Conservation (phyloP, 2,888 invertebrate genomes). For the Nemoura dubitans region DNA sequence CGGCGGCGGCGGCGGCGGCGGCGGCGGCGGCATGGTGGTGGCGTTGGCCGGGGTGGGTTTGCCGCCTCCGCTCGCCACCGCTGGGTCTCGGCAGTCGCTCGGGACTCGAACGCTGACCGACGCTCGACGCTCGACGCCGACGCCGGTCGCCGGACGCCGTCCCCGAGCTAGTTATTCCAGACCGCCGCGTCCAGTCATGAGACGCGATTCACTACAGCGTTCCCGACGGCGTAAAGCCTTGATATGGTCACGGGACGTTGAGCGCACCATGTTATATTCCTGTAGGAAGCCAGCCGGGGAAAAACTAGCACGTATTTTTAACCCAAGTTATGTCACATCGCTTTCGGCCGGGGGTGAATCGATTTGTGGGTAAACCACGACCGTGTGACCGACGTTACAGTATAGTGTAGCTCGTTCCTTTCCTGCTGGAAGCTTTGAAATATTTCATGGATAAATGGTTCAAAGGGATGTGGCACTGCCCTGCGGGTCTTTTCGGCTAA, state of each 20-base stretch:
- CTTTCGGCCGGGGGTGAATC: not conserved
- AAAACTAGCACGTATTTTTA: not conserved
- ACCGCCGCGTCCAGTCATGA: conserved; percentile 33
- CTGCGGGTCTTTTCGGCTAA: not conserved
- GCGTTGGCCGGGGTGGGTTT: not conserved
- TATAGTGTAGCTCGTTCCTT: not conserved
- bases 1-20: not conserved
- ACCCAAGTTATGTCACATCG: not conserved
- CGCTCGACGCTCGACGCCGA: not conserved
- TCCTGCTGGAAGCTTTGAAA: not conserved
- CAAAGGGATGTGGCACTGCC: not conserved
- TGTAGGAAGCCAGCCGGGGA: not conserved
- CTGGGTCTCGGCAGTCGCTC: not conserved
- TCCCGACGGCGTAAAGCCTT: conserved; percentile 32
- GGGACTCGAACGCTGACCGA: not conserved
- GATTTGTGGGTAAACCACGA: not conserved
- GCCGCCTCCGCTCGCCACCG: not conserved
- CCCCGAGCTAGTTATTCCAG: conserved; percentile 41
- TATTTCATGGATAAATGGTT: not conserved
- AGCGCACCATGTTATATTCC: not conserved
- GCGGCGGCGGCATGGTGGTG: too few relatives aligned
- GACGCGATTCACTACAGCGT: not conserved
- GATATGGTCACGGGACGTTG: conserved; percentile 28
- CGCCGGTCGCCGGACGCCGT: not conserved
- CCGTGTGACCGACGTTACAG: not conserved